Evolutionary conservation across 2,888 invertebrate species (phyloP).

Genomic region (Yponomeuta cagnagella): DNA sequence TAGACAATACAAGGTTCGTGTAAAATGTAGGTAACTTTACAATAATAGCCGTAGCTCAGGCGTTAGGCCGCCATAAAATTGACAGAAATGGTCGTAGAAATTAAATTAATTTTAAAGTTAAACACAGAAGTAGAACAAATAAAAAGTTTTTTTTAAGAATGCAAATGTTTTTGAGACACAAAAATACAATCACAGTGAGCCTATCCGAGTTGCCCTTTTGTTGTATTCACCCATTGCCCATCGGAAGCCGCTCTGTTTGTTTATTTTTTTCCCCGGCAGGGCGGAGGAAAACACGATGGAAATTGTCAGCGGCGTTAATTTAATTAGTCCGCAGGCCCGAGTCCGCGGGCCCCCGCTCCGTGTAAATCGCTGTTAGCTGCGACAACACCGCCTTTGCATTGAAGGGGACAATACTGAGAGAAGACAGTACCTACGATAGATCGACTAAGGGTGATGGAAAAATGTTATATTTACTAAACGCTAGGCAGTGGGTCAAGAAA

Average conservation of each 20-base stretch:
- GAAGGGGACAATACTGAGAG: background rate
- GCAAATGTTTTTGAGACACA: no score
- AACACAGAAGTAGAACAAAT: no score
- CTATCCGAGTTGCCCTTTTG: background rate
- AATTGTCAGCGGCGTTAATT: conserved; percentile 1
- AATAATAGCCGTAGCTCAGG: no score
- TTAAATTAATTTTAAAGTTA: no score
- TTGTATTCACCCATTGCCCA: background rate
- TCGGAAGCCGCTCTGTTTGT: background rate
- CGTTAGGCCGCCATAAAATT: no score
- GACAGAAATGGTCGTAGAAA: no score
- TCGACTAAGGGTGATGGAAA: background rate
- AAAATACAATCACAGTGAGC: background rate
- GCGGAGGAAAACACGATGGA: background rate
- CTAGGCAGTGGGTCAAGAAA: no score
- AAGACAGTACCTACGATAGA: no score
- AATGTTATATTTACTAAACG: no score
- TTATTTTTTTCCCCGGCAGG: background rate
- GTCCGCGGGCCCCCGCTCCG: background rate
- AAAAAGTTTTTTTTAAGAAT: no score
- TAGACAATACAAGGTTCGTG: no score
- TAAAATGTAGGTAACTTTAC: no score
- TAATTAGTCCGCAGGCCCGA: background rate
- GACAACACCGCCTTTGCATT: background rate
- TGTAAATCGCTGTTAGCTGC: background rate